Evolutionary conservation across 1,140 invertebrate species (phyloP).

Genomic region (Diabrotica virgifera): DNA sequence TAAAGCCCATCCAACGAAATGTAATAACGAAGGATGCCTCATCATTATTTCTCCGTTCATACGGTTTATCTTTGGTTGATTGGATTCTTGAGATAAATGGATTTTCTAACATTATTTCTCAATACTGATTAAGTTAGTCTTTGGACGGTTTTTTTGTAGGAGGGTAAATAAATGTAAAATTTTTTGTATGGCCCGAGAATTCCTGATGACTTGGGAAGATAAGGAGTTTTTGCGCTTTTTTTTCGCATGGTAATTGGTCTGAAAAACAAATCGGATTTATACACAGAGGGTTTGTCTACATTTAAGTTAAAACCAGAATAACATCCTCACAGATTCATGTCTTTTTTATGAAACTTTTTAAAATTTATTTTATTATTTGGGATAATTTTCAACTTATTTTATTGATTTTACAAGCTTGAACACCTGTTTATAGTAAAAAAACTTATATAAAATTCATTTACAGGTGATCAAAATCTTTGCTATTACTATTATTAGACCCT

Average conservation of each 20-base stretch:
- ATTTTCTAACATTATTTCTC: neutral
- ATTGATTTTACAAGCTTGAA: too few relatives aligned
- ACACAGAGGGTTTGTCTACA: too few relatives aligned
- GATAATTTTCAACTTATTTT: too few relatives aligned
- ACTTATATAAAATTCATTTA: too few relatives aligned
- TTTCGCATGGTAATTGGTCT: neutral
- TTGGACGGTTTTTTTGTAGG: neutral
- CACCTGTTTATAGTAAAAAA: too few relatives aligned
- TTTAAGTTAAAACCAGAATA: too few relatives aligned
- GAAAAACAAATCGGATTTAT: neutral
- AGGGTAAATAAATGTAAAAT: neutral
- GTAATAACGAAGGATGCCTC: neutral
- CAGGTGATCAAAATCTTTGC: too few relatives aligned
- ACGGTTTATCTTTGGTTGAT: slow-evolving; percentile 2
- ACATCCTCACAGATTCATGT: too few relatives aligned
- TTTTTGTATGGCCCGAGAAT: neutral
- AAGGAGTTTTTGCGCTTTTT: neutral
- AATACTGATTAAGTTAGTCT: neutral
- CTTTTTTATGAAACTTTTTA: too few relatives aligned
- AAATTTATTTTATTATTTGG: too few relatives aligned
- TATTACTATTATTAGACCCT: too few relatives aligned
- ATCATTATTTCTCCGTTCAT: slow-evolving; percentile 3
- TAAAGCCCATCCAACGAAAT: neutral
- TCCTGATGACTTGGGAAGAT: neutral
- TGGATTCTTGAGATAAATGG: slow-evolving; percentile 2